Evolutionary conservation across 1,140 invertebrate species (phyloP).

Genomic region (Paraescarpia echinospica): DNA sequence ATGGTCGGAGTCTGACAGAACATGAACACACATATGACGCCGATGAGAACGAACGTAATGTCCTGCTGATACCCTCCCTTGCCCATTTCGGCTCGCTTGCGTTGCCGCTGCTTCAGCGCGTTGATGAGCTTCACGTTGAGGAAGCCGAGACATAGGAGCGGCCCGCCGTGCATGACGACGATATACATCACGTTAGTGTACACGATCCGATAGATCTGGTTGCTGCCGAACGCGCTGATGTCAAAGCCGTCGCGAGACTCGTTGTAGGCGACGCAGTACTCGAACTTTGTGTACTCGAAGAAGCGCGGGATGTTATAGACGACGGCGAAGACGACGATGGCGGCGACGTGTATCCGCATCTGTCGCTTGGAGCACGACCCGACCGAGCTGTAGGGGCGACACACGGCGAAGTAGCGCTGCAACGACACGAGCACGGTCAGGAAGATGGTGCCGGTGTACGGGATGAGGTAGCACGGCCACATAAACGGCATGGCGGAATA

Average conservation of each 20-base stretch:
- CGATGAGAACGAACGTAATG: slow-evolving; percentile 29
- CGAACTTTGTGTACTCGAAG: slow-evolving; percentile 28
- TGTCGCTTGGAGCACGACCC: slow-evolving; percentile 3
- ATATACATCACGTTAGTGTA: slow-evolving; percentile 29
- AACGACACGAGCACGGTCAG: slow-evolving; percentile 30
- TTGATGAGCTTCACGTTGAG: slow-evolving; percentile 30
- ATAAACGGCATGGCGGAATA: slow-evolving; percentile 19
- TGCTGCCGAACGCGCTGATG: slow-evolving; percentile 24
- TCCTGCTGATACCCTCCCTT: slow-evolving; percentile 29
- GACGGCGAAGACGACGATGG: slow-evolving; percentile 26
- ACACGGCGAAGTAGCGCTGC: slow-evolving; percentile 30
- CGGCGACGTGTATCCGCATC: slow-evolving; percentile 20
- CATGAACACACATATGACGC: slow-evolving; percentile 30
- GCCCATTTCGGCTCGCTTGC: slow-evolving; percentile 25
- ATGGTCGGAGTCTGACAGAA: slow-evolving; percentile 31
- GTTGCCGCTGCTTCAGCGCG: slow-evolving; percentile 22
- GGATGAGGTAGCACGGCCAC: slow-evolving; percentile 29
- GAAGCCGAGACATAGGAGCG: slow-evolving; percentile 22
- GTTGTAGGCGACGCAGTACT: slow-evolving; percentile 18
- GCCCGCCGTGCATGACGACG: slow-evolving; percentile 29
- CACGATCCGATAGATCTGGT: slow-evolving; percentile 24
- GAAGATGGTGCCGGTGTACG: slow-evolving; percentile 30
- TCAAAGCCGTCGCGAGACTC: slow-evolving; percentile 14
- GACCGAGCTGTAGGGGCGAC: slow-evolving; percentile 22
- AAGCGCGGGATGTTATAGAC: slow-evolving; percentile 30